These are phyloP conservation scores for Spea hammondii DNA, from an alignment of 2,797 vertebrate species.

Conservation along the genomic window DNA sequence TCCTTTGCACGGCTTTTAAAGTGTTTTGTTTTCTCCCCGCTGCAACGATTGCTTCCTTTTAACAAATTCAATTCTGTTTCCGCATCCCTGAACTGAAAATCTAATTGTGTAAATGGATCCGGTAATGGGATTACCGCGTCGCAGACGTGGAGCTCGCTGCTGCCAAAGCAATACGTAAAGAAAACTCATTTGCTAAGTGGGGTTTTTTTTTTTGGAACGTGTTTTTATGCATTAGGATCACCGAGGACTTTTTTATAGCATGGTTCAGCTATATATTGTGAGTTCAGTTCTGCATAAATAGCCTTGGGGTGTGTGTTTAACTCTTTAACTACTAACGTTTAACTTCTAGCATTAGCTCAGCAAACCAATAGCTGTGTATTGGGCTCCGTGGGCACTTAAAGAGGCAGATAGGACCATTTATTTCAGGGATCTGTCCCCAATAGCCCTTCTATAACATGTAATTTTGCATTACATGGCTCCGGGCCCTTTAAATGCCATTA, in stretches of 20 bases:
- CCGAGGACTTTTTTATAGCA: background rate
- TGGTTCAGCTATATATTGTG: background rate
- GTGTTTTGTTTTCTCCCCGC: background rate
- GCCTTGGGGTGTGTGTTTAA: slow-evolving; percentile 15
- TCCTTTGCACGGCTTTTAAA: background rate
- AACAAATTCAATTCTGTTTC: slow-evolving; percentile 34
- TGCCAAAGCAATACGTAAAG: background rate
- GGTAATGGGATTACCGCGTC: slow-evolving; percentile 35
- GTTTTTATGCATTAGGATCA: slow-evolving; percentile 15
- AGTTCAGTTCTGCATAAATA: background rate
- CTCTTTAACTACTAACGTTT: background rate
- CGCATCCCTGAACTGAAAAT: slow-evolving; percentile 21
- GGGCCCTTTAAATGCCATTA: too few species aligned
- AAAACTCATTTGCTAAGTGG: slow-evolving; percentile 36
- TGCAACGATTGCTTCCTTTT: slow-evolving; percentile 25
- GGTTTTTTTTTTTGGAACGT: slow-evolving; percentile 11
- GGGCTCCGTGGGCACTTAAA: too few species aligned
- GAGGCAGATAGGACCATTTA: too few species aligned
- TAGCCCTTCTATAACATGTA: too few species aligned
- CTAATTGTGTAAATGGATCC: slow-evolving; percentile 46
- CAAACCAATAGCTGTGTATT: too few species aligned
- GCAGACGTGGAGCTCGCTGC: slow-evolving; percentile 17
- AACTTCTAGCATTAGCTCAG: background rate
- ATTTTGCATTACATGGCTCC: too few species aligned
- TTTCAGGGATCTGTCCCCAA: too few species aligned